A percentile compares a stretch with the other conserved stretches of the same genome.
Conservation (phyloP, 2,797 vertebrate genomes). For the Syndactyla subalaris region DNA sequence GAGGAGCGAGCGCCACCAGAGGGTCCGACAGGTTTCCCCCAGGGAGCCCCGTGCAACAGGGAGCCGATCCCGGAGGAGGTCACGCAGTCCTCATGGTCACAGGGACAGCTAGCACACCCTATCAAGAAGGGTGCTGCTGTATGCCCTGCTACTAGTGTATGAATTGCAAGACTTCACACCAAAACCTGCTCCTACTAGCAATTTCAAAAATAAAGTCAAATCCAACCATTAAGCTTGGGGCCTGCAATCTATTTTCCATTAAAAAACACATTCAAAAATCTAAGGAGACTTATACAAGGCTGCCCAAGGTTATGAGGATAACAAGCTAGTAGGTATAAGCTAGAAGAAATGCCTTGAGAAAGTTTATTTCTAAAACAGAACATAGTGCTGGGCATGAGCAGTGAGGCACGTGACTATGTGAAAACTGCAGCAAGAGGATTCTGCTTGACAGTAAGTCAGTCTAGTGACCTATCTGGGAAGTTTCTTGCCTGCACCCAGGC, state of each 20-base stretch:
- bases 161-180: neutral
- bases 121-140: neutral
- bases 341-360: neutral
- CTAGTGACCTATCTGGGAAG: neutral
- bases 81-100: accelerated
- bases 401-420: neutral
- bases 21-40: accelerated
- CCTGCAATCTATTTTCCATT: neutral
- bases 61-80: accelerated
- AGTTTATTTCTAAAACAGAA: neutral
- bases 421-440: neutral
- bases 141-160: neutral
- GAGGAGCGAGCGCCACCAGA: accelerated
- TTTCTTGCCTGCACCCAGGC: neutral
- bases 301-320: neutral
- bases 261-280: neutral
- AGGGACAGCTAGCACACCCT: neutral
- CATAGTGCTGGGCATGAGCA: too few species aligned
- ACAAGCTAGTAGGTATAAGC: neutral
- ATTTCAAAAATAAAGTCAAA: neutral
- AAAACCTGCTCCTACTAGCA: neutral
- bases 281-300: neutral
- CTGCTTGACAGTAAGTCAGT: neutral
- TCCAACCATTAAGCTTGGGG: neutral
- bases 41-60: accelerated